Evolutionary conservation across 2,888 invertebrate species (phyloP).

Genomic region (Ctenicera cuprea): DNA sequence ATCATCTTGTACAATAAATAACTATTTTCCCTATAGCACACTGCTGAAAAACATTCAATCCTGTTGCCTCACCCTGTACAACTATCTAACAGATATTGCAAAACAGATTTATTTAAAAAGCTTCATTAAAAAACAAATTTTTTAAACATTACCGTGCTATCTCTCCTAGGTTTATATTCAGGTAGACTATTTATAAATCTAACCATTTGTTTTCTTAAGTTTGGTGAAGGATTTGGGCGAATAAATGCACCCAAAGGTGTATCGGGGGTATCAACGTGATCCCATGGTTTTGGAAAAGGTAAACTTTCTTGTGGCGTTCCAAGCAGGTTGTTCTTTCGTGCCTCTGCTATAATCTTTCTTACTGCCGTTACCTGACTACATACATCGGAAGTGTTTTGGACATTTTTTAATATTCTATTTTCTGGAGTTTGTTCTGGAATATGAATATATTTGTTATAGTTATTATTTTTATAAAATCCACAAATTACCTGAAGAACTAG

Average conservation of each 20-base stretch:
- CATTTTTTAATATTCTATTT: constrained; percentile 33
- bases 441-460: neutral
- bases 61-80: too few relatives aligned
- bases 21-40: too few relatives aligned
- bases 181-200: constrained; percentile 74
- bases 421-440: constrained; percentile 36
- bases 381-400: constrained; percentile 8
- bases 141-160: constrained; percentile 72
- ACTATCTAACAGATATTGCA: too few relatives aligned
- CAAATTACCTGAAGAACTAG: constrained; percentile 3
- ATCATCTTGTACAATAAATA: too few relatives aligned
- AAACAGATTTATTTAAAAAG: too few relatives aligned
- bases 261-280: constrained; percentile 74
- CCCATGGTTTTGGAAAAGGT: constrained; percentile 67
- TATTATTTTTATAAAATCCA: neutral
- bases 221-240: constrained; percentile 73
- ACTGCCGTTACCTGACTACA: constrained; percentile 68
- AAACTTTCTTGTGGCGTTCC: constrained; percentile 60
- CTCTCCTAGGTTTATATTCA: constrained; percentile 67
- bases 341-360: constrained; percentile 67
- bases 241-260: constrained; percentile 75
- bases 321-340: constrained; percentile 62
- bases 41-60: too few relatives aligned
- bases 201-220: constrained; percentile 73
- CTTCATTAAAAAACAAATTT: too few relatives aligned